Evolutionary conservation across 2,888 invertebrate genomes (phyloP), one percentile per base, ranked within the genome.

Genomic region (Torymus texanus): DNA sequence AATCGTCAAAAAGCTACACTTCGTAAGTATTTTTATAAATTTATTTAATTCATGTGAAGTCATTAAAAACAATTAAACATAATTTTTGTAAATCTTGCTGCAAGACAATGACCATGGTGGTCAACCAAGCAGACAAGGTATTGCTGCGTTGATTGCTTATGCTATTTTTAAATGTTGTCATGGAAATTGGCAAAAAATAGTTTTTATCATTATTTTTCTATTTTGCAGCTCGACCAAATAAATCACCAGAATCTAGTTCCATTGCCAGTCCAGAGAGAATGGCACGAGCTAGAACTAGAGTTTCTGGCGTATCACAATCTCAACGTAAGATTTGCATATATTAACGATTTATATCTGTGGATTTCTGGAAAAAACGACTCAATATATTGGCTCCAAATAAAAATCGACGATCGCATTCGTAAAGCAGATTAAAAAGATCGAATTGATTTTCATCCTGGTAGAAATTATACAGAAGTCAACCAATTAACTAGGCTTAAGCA

Each of bases 221-320:
- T 66, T 78, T 78, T 24, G 79, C 82, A 88, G 95, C 95, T 66
- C 94, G 95, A 41, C 93, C 94, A 0, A 93, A 93, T 83, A 92
- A 94, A 84, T 91, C 93, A 0, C 92, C 93, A 0, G 92, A 92
- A 79, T 84, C 89, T 50, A 84, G 91, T 89, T 83, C 92, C 87
- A 81, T 93, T 90, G 88, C 93, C 89, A 92, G 95, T 81, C 94
- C 91, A 86, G 96, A 93, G 89, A 93, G 90, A 87, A 88, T 85
- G 86, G 92, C 89, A 84, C 92, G 88, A 91, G 94, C 91, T 85
- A 94, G 92, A 84, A 94, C 89, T 88, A 93, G 92, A 84, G 93
- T 95, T 24, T 93, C 95, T 2, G 95, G 96, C 16, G 95, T 96
- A 13, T 97, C 97, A 2, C 97, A 97, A 88, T 98, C 97, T 62